Conservation (phyloP, 1,140 invertebrate species). For the Papilio dardanus region DNA sequence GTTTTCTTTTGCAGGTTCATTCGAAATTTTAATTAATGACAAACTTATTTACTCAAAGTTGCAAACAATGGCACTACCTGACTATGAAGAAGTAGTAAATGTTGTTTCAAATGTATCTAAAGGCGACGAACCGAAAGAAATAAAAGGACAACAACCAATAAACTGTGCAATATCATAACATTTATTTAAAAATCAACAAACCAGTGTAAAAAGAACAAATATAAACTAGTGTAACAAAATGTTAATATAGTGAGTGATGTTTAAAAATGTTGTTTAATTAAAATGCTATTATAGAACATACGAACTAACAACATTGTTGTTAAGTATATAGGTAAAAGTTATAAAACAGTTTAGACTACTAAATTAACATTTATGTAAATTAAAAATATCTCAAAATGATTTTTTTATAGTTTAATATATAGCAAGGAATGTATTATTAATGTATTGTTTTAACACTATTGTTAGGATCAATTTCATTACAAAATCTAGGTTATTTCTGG, state of each 20-base stretch:
- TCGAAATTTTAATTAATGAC: slow-evolving; percentile 86
- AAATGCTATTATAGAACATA: background rate
- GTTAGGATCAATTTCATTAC: no score
- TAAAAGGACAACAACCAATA: slow-evolving; percentile 83
- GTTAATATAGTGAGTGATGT: slow-evolving; percentile 31
- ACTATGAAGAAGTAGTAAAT: slow-evolving; percentile 83
- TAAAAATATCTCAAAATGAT: no score
- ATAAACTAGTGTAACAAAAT: slow-evolving; percentile 30
- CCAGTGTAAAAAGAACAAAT: slow-evolving; percentile 26
- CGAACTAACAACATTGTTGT: no score
- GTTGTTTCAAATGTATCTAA: slow-evolving; percentile 81
- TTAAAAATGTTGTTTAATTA: background rate
- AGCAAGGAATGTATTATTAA: no score
- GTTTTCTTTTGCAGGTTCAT: slow-evolving; percentile 82
- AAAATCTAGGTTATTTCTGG: no score
- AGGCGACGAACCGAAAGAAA: slow-evolving; percentile 76
- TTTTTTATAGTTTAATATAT: no score
- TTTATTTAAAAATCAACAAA: slow-evolving; percentile 53
- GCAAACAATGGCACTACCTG: slow-evolving; percentile 85
- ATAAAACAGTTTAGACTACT: no score
- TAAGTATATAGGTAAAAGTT: no score
- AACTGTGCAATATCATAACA: slow-evolving; percentile 81
- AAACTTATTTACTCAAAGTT: slow-evolving; percentile 86
- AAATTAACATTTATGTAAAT: no score
- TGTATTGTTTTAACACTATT: no score